Evolutionary conservation across 2,113 vertebrate genomes (phyloP).

Genomic region (Nyctibius bracteatus): DNA sequence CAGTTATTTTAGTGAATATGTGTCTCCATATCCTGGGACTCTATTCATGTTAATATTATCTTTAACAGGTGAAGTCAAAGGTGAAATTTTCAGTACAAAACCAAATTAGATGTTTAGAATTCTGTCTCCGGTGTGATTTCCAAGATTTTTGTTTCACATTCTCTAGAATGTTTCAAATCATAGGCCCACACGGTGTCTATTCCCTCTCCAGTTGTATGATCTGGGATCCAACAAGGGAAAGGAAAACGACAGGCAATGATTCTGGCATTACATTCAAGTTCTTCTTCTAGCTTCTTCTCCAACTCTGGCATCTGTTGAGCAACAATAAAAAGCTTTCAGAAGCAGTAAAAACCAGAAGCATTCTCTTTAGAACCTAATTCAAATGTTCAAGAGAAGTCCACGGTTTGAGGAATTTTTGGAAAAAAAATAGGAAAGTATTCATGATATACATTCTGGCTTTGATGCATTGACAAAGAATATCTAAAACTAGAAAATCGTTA

Average conservation of each 20-base stretch:
- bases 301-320: slow-evolving; percentile 86
- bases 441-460: not conserved
- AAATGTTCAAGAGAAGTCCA: not conserved
- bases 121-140: not conserved
- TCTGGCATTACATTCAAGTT: slow-evolving; percentile 77
- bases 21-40: not conserved
- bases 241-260: slow-evolving; percentile 95
- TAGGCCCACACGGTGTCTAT: slow-evolving; percentile 92
- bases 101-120: not conserved
- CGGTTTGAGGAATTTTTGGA: not conserved
- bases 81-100: not conserved
- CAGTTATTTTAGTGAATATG: not conserved
- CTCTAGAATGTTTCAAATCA: slow-evolving; percentile 67
- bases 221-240: slow-evolving; percentile 89
- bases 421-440: not conserved
- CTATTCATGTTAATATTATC: not conserved
- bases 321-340: not conserved
- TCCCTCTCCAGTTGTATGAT: slow-evolving; percentile 81
- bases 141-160: not conserved
- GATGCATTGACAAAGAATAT: not conserved
- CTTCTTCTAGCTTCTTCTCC: slow-evolving; percentile 84
- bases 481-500: not conserved
- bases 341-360: not conserved
- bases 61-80: not conserved
- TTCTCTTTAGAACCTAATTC: not conserved